Evolutionary conservation across 2,888 invertebrate species (phyloP).

Genomic region (Noctuana brunneofusca): DNA sequence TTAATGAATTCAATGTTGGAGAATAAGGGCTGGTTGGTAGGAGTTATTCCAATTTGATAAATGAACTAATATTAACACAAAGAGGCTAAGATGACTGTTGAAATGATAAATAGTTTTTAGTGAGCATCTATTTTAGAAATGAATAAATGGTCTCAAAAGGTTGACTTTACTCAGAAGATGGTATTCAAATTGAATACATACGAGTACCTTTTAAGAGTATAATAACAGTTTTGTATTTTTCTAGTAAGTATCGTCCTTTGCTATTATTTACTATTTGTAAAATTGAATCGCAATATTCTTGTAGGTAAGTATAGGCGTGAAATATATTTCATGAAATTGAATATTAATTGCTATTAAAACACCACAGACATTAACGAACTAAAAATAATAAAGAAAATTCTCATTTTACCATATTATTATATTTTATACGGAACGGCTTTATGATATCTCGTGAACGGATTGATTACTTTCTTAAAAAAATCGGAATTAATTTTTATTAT

Average conservation of each 20-base stretch:
- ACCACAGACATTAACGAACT: too few relatives aligned
- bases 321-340: too few relatives aligned
- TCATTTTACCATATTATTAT: too few relatives aligned
- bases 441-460: too few relatives aligned
- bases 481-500: too few relatives aligned
- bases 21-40: not conserved
- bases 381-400: too few relatives aligned
- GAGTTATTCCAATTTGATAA: conserved; percentile 22
- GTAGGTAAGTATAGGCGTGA: not conserved
- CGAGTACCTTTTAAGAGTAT: too few relatives aligned
- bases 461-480: too few relatives aligned
- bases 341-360: too few relatives aligned
- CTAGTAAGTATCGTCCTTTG: too few relatives aligned
- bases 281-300: not conserved
- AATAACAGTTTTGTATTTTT: not conserved
- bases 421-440: too few relatives aligned
- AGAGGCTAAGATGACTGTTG: not conserved
- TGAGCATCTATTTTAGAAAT: conserved; percentile 10
- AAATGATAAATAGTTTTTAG: conserved; percentile 24
- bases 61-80: conserved; percentile 26
- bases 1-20: conserved; percentile 3
- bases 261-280: too few relatives aligned
- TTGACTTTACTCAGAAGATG: conserved; percentile 7
- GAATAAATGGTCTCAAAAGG: not conserved
- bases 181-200: not conserved